Percentiles rank a stretch among this genome's conserved stretches.
Conservation (phyloP, 2,888 invertebrate species). For the Luffia ferchaultella region DNA sequence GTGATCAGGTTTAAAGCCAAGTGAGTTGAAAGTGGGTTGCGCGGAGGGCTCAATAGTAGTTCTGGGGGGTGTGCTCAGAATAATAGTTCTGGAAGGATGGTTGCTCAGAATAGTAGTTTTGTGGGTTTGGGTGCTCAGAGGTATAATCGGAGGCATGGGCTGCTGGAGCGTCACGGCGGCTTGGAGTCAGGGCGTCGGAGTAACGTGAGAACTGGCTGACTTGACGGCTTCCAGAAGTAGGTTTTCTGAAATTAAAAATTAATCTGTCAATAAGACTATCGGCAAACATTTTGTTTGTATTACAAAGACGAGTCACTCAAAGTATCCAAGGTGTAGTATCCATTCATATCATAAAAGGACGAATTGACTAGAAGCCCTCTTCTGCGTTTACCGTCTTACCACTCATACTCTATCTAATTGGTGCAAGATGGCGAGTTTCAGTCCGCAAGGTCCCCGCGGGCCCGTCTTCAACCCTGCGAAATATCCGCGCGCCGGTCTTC, state of each 20-base stretch:
- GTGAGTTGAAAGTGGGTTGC: constrained; percentile 6
- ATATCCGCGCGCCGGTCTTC: no score
- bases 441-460: no score
- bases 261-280: no score
- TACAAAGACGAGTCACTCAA: no score
- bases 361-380: no score
- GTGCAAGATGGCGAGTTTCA: no score
- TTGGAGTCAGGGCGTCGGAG: constrained; percentile 53
- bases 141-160: constrained; percentile 39
- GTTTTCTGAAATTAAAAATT: constrained; percentile 36
- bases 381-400: no score
- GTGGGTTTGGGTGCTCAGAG: constrained; percentile 11
- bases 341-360: no score
- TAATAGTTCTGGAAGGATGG: not conserved
- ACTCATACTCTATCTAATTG: no score
- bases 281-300: no score
- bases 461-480: no score
- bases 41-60: constrained; percentile 37
- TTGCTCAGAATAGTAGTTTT: not conserved
- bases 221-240: constrained; percentile 47
- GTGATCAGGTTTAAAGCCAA: constrained; percentile 17
- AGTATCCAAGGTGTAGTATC: no score
- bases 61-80: constrained; percentile 10
- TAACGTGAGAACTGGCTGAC: constrained; percentile 57
- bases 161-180: constrained; percentile 39